Percentiles rank a stretch among this genome's conserved stretches.
phyloP scores from a whole-genome alignment of 2,888 invertebrate genomes.

The Phania funesta region DNA sequence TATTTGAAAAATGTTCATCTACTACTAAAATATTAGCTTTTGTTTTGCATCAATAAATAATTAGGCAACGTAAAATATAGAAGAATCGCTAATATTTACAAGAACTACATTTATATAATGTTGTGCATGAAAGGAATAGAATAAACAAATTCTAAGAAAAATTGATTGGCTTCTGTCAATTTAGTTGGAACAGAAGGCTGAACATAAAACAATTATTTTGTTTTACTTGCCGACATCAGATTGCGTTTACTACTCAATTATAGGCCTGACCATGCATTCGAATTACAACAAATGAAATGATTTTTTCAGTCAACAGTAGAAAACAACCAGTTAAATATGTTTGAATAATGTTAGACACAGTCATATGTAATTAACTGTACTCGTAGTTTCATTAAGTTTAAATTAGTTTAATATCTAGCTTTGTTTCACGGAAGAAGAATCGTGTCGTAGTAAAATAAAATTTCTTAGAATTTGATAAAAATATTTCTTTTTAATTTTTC shows the following conservation, averaged over 20 bases:
- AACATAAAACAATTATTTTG: not conserved
- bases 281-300: slow-evolving; percentile 9
- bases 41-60: too few species aligned
- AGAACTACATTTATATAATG: too few species aligned
- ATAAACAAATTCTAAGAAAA: slow-evolving; percentile 57
- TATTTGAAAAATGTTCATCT: too few species aligned
- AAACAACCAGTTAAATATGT: not conserved
- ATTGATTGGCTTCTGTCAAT: slow-evolving; percentile 48
- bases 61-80: too few species aligned
- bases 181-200: slow-evolving; percentile 39
- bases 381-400: not conserved
- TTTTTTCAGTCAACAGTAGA: slow-evolving; percentile 1
- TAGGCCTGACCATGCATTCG: not conserved
- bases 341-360: not conserved
- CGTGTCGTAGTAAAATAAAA: not conserved
- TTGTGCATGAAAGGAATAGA: slow-evolving; percentile 4
- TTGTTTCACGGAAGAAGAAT: not conserved
- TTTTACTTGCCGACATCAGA: not conserved
- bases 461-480: slow-evolving; percentile 18
- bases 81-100: too few species aligned
- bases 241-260: slow-evolving; percentile 46
- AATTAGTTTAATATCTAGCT: slow-evolving; percentile 46
- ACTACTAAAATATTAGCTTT: too few species aligned
- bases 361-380: not conserved
- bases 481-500: too few species aligned